Evolutionary conservation across 2,888 invertebrate species (phyloP).

Genomic region (Megaustenia siamemsis): DNA sequence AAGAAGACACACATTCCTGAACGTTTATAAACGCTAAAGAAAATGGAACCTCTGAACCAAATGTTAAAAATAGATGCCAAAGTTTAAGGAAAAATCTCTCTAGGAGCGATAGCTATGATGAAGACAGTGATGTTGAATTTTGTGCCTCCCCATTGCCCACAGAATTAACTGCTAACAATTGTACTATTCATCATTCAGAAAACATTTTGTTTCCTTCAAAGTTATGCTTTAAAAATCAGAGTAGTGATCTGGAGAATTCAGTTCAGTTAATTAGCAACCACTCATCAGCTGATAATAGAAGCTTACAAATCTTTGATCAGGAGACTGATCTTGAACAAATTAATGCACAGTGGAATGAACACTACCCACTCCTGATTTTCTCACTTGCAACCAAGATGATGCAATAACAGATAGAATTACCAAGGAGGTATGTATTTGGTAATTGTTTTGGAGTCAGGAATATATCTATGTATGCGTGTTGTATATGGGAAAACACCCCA

Average conservation of each 20-base stretch:
- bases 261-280: background rate
- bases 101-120: constrained; percentile 23
- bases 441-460: no score
- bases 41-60: background rate
- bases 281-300: background rate
- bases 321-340: background rate
- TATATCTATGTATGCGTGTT: no score
- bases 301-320: background rate
- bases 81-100: constrained; percentile 12
- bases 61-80: background rate
- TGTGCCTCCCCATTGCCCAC: background rate
- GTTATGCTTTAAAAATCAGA: background rate
- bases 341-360: constrained; percentile 34
- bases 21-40: background rate
- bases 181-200: background rate
- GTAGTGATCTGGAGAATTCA: background rate
- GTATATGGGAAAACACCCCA: no score
- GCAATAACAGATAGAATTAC: background rate
- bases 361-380: constrained; percentile 32
- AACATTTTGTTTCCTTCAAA: constrained; percentile 22
- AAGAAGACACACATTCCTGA: constrained; percentile 21
- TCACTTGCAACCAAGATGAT: constrained; percentile 20
- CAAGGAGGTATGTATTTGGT: constrained; percentile 36
- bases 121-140: constrained; percentile 4
- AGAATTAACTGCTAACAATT: background rate